Base-by-base conservation (phyloP, 2,797 vertebrate genomes). In the Sebastes diaconus region DNA sequence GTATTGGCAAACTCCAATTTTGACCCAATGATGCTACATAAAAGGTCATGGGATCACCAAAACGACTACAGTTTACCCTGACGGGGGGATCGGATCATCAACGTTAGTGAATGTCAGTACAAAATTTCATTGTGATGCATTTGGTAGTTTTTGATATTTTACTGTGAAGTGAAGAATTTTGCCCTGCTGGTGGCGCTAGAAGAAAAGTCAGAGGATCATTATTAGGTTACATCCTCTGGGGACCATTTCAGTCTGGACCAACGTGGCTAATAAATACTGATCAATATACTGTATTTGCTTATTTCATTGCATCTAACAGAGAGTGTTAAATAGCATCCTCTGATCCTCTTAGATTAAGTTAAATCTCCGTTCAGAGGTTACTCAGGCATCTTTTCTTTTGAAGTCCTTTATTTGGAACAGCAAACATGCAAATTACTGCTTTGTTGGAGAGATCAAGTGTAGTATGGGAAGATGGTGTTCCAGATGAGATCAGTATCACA, bases 401-500 rank as follows among this genome's bases (percentile, higher is more conserved):
- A 87, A 86, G 60, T 16, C 46, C 27, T 67, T 75, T 61, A 78
- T 77, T 73, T 88, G 70, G 67, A 89, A 84, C 55, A 20, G 81
- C 73, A 81, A 73, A 74, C 68, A 81, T 82, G 84, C 78, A 84
- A 84, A 86, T 80, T 11, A 58, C 27, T 14, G 39, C 80, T 77
- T 77, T 82, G 72, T 87, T 80, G 46, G 18, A 64, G 74, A 75
- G 73, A 83, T 84, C 75, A 85, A 74, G 46, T 67, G 25, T 54
- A 11, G 55, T 74, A 13, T 32, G 79, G 61, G 11, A 82, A 77
- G 80, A 78, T 74, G 66, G 61, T 66, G 59, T 77, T 85, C 69
- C 75, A 86, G 84, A 81, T 89, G 68, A 90, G 84, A 89, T 90
- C 73, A 64, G 34, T 82, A 76, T 92, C 78, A 86, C 59, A 67